Conservation (phyloP, 2,113 vertebrate species). For the Kryptolebias marmoratus region DNA sequence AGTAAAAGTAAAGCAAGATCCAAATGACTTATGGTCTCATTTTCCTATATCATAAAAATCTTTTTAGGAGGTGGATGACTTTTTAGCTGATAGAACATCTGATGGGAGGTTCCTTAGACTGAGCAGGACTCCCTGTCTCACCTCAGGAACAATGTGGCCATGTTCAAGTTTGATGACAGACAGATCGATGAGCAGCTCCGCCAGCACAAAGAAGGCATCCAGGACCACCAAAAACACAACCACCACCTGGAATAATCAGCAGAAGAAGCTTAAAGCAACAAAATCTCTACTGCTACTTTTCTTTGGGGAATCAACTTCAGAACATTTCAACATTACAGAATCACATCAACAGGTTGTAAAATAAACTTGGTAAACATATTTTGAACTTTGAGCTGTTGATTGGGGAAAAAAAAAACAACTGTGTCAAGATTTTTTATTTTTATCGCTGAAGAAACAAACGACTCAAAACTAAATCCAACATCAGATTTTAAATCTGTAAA, state of each 20-base stretch:
- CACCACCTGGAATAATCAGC: constrained; percentile 76
- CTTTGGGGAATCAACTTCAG: constrained; percentile 70
- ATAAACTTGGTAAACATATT: no score
- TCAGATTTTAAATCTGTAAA: no score
- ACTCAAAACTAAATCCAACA: no score
- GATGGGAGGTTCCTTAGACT: not conserved
- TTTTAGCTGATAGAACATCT: not conserved
- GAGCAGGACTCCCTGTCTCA: constrained; percentile 51
- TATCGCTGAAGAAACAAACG: no score
- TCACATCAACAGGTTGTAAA: not conserved
- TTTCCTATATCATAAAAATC: no score
- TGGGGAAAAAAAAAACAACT: no score
- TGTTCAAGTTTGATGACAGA: constrained; percentile 83
- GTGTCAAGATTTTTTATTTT: no score
- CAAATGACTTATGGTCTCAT: no score
- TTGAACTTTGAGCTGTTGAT: no score
- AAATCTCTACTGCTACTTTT: constrained; percentile 80
- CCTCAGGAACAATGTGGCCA: constrained; percentile 81
- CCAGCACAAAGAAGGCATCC: constrained; percentile 91
- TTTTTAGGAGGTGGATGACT: no score
- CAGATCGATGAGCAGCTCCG: constrained; percentile 91
- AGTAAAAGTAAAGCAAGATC: no score
- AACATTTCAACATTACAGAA: rapidly evolving
- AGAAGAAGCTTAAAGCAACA: constrained; percentile 70
- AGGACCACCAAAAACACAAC: constrained; percentile 91